These are phyloP conservation scores for Montipora capitata DNA, from an alignment of 92 coral and sea anemone genomes.

Conservation along the genomic window DNA sequence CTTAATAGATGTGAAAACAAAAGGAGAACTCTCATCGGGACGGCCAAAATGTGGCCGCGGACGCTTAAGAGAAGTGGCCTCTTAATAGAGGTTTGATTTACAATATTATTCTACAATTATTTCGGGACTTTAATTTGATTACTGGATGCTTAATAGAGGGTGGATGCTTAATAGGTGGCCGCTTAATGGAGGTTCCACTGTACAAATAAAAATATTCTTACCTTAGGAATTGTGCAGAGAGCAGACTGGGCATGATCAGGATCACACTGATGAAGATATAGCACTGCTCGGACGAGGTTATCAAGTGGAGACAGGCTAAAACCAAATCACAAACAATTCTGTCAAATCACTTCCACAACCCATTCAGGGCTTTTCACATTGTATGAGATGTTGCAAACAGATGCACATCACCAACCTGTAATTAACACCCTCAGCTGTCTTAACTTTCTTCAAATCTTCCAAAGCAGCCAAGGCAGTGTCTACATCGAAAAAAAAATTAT, in stretches of 20 bases:
- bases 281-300: slow-evolving; percentile 88
- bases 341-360: background rate
- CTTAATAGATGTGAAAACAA: too few relatives aligned
- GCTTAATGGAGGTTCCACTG: too few relatives aligned
- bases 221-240: slow-evolving; percentile 86
- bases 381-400: background rate
- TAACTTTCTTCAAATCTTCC: slow-evolving; percentile 83
- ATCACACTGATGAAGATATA: slow-evolving; percentile 91
- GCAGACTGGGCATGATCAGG: slow-evolving; percentile 89
- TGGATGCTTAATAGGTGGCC: too few relatives aligned
- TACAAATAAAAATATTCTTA: slow-evolving; percentile 1
- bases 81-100: too few relatives aligned
- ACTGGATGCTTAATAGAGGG: too few relatives aligned
- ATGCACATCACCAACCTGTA: slow-evolving; percentile 71
- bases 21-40: too few relatives aligned
- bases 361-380: background rate
- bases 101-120: too few relatives aligned
- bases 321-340: background rate
- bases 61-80: too few relatives aligned
- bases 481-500: background rate
- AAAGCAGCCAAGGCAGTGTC: slow-evolving; percentile 86
- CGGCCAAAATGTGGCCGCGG: too few relatives aligned
- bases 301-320: slow-evolving; percentile 85
- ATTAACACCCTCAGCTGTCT: slow-evolving; percentile 32
- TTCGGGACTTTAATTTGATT: too few relatives aligned